Conservation (phyloP, 2,797 vertebrate genomes). For the Clarias platycephalus region DNA sequence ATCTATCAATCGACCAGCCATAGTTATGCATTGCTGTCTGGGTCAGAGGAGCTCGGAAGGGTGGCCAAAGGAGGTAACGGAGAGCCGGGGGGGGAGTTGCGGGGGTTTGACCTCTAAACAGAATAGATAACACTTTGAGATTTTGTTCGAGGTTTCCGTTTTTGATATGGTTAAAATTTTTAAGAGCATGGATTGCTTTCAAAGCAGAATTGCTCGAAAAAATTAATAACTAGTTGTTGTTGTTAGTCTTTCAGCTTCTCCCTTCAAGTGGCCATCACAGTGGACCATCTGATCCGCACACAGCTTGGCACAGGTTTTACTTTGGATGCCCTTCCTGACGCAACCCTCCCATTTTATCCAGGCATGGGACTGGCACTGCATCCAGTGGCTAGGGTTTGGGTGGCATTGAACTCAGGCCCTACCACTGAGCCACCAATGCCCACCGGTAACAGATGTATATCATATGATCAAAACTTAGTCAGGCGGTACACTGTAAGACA, state of each 20-base stretch:
- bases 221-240: background rate
- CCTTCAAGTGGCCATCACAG: no score
- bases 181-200: background rate
- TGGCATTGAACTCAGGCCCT: no score
- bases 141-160: no score
- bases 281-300: no score
- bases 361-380: no score
- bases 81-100: slow-evolving; percentile 40
- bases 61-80: slow-evolving; percentile 49
- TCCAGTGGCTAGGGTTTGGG: no score
- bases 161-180: background rate
- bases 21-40: slow-evolving; percentile 67
- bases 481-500: background rate
- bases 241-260: no score
- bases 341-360: no score
- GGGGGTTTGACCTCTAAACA: slow-evolving; percentile 47
- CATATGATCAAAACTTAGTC: background rate
- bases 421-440: no score
- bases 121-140: slow-evolving; percentile 66
- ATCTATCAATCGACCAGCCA: slow-evolving; percentile 73
- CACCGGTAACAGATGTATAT: background rate
- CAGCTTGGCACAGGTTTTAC: no score
- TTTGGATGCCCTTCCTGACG: no score
- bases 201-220: background rate
- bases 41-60: slow-evolving; percentile 63